A percentile compares a stretch with the other conserved stretches of the same genome.
phyloP scores from a whole-genome alignment of 2,113 vertebrate genomes.

The Vicugna pacos region DNA sequence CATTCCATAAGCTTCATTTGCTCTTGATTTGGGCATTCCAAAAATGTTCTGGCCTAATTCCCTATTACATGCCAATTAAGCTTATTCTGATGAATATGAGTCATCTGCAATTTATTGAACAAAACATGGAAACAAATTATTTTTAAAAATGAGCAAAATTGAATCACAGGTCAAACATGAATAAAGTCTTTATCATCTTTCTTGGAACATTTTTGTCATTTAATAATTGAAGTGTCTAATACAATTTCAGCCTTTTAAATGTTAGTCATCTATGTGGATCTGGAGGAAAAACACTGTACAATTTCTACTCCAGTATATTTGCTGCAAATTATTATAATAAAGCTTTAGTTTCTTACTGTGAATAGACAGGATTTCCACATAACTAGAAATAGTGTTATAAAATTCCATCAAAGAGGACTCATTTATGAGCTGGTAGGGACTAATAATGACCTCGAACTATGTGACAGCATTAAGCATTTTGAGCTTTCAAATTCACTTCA shows the following conservation, averaged over 20 bases:
- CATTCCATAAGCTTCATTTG: slow-evolving; percentile 69
- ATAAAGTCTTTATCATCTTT: slow-evolving; percentile 79
- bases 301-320: slow-evolving; percentile 22
- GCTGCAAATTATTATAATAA: neutral
- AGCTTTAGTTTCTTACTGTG: slow-evolving; percentile 39
- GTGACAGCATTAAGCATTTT: slow-evolving; percentile 36
- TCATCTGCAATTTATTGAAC: slow-evolving; percentile 78
- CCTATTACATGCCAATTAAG: slow-evolving; percentile 82
- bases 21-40: slow-evolving; percentile 73
- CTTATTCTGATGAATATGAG: slow-evolving; percentile 81
- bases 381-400: slow-evolving; percentile 48
- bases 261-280: slow-evolving; percentile 28
- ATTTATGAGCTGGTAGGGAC: slow-evolving; percentile 25
- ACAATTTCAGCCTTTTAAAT: slow-evolving; percentile 43
- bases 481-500: slow-evolving; percentile 44
- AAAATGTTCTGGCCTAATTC: slow-evolving; percentile 75
- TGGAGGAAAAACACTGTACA: neutral
- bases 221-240: slow-evolving; percentile 74
- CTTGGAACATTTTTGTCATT: slow-evolving; percentile 61
- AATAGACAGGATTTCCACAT: slow-evolving; percentile 47
- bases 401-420: slow-evolving; percentile 17
- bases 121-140: slow-evolving; percentile 74
- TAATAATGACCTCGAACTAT: slow-evolving; percentile 58
- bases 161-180: slow-evolving; percentile 72
- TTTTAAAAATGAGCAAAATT: slow-evolving; percentile 73